Evolutionary conservation across 2,797 vertebrate species (phyloP).

Genomic region (Rhynchonycteris naso): DNA sequence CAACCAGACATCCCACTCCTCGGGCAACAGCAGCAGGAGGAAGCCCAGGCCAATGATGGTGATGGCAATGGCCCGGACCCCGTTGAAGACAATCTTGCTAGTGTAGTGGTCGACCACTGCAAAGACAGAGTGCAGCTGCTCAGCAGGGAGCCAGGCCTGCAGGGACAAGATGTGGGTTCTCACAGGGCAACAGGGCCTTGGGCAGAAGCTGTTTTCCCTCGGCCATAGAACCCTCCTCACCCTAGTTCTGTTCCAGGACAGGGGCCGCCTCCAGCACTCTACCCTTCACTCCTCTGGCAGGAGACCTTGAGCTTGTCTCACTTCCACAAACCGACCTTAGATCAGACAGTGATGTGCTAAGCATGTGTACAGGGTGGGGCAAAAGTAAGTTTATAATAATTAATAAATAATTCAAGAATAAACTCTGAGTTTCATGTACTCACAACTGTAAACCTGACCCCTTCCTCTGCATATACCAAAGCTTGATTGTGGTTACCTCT

Average conservation of each 20-base stretch:
- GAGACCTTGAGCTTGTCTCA: not conserved
- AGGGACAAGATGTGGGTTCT: not conserved
- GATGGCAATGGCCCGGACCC: conserved; percentile 95
- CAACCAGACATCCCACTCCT: conserved; percentile 97
- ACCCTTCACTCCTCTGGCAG: too few species aligned
- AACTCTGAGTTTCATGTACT: not conserved
- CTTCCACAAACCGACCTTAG: not conserved
- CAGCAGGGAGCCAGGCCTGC: fast-evolving
- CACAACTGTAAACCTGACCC: not conserved
- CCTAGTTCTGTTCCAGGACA: not conserved
- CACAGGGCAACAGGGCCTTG: fast-evolving
- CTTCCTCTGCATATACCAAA: not conserved
- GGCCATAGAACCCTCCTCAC: not conserved
- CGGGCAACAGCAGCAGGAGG: conserved; percentile 95
- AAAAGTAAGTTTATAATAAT: not conserved
- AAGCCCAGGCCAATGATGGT: conserved; percentile 97
- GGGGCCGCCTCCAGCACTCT: not conserved
- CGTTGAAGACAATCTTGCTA: conserved; percentile 96
- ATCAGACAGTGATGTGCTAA: not conserved
- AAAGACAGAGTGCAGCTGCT: conserved; percentile 44
- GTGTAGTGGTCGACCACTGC: conserved; percentile 96
- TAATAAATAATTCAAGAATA: not conserved
- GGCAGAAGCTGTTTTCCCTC: not conserved
- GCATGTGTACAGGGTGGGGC: not conserved
- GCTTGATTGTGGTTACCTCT: not conserved